Base-by-base conservation (phyloP, 2,888 invertebrate species). In the Nemotelus pantherinus region DNA sequence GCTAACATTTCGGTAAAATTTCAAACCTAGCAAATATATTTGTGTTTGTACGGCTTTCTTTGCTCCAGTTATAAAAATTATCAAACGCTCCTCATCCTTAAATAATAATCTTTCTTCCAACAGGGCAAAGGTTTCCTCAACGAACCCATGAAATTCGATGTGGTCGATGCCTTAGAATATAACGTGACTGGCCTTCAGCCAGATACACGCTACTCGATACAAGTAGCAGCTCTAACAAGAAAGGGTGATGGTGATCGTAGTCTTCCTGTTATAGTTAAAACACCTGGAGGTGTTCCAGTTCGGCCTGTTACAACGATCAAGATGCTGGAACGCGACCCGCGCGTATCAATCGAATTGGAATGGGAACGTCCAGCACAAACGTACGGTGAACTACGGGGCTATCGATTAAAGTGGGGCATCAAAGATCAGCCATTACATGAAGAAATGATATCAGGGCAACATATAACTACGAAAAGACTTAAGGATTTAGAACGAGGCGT, bases 231-330 rank as follows among this genome's bases (percentile, higher is more conserved):
- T 0, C 89, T 98, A 79, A 99, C 99, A 3, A 91, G 97, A 80
- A 97, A 97, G 87, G 99, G 99, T 63, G 99, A 99, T 86, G 99
- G 99, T 41, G 94, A 95, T 86, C 90, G 97, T 81, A 97, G 97
- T 85, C 89, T 92, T 79, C 94, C 96, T 44, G 94, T 94, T 77
- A 92, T 92, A 79, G 93, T 96, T 2, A 94, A 92, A 87, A 99
- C 99, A 1, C 96, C 96, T 47, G 97, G 98, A 76, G 97, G 97
- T 81, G 97, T 96, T 76, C 96, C 96, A 57, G 94, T 94, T 81
- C 89, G 94, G 82, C 95, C 96, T 63, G 92, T 92, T 77, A 92
- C 96, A 74, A 93, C 91, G 83, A 89, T 95, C 68, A 95, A 95
- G 86, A 92, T 97, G 80, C 90, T 95, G 83, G 94, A 94, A 85